phyloP scores from a whole-genome alignment of 2,888 invertebrate genomes.

The Bellardia bayeri region DNA sequence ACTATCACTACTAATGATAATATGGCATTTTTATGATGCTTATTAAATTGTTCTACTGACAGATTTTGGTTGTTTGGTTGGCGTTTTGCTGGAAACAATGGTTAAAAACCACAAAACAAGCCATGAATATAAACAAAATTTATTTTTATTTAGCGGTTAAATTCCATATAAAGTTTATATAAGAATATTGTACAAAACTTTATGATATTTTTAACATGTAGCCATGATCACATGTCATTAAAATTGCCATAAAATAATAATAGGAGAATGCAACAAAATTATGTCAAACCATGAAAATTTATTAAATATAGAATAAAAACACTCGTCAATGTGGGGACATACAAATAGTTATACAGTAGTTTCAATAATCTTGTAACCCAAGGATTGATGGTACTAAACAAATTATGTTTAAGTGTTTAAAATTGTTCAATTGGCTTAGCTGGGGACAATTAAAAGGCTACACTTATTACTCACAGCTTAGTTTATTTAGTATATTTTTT shows the following conservation, averaged over 20 bases:
- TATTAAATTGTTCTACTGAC: slow-evolving; percentile 32
- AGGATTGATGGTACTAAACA: too few relatives aligned
- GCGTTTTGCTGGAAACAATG: neutral
- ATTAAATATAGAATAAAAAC: slow-evolving; percentile 4
- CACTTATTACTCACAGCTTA: too few relatives aligned
- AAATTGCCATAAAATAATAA: neutral
- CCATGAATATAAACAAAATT: neutral
- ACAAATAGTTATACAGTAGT: neutral
- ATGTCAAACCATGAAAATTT: slow-evolving; percentile 32
- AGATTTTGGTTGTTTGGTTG: neutral
- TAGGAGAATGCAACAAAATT: slow-evolving; percentile 22
- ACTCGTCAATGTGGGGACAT: neutral
- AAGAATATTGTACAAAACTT: neutral
- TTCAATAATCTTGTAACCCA: neutral
- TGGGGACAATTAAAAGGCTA: too few relatives aligned
- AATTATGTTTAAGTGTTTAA: too few relatives aligned
- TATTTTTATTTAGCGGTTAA: neutral
- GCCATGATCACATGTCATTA: slow-evolving; percentile 21
- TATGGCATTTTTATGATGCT: slow-evolving; percentile 33
- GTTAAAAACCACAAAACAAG: neutral
- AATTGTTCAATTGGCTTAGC: too few relatives aligned
- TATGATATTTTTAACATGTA: slow-evolving; percentile 11
- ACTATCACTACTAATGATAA: slow-evolving; percentile 27
- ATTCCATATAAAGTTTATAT: slow-evolving; percentile 3
- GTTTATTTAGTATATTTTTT: too few relatives aligned